Evolutionary conservation across 2,888 invertebrate genomes (phyloP).

Genomic region (Eledona agricola): DNA sequence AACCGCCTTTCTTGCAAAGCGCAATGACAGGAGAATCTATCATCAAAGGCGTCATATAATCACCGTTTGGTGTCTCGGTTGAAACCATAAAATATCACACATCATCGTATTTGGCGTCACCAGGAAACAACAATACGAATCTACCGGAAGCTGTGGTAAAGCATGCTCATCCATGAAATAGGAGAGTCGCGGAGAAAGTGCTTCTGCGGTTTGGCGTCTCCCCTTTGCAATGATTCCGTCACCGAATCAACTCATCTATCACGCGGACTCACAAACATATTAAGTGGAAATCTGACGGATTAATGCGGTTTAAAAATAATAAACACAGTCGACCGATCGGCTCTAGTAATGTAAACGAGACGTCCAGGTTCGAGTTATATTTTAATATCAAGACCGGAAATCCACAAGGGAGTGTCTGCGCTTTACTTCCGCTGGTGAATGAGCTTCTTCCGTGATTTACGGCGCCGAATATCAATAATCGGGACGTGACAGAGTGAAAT

Average conservation of each 20-base stretch:
- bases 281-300: conserved; percentile 1
- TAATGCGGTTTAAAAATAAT: conserved; percentile 13
- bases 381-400: conserved; percentile 33
- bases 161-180: conserved; percentile 21
- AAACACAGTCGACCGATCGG: conserved; percentile 7
- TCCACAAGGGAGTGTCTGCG: conserved; percentile 39
- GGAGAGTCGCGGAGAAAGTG: conserved; percentile 17
- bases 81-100: conserved; percentile 7
- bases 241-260: conserved; percentile 14
- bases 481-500: conserved; percentile 36
- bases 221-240: conserved; percentile 2
- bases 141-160: conserved; percentile 27
- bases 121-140: conserved; percentile 17
- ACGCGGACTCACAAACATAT: conserved; percentile 6
- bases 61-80: too few species aligned
- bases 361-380: neutral
- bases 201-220: conserved; percentile 16
- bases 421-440: conserved; percentile 41
- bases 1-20: too few species aligned
- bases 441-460: conserved; percentile 42
- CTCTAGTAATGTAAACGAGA: too few species aligned
- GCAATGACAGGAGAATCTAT: too few species aligned
- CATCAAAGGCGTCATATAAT: conserved; percentile 1
- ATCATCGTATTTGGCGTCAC: too few species aligned
- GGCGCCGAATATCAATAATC: conserved; percentile 40